Conservation (phyloP, 2,888 invertebrate genomes). For the Deroplatys truncata region DNA sequence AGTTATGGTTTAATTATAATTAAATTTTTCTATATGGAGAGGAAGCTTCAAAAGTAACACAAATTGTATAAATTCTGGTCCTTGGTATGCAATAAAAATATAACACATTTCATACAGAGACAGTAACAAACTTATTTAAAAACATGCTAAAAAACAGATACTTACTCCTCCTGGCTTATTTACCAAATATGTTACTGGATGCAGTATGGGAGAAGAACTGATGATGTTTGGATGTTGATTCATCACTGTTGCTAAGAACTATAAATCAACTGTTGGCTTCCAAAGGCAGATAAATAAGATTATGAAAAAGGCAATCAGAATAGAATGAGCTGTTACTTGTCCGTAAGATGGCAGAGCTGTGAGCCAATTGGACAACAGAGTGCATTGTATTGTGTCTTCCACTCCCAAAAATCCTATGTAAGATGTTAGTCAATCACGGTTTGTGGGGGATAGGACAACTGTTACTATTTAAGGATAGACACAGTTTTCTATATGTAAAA, state of each 20-base stretch:
- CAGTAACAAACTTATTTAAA: background rate
- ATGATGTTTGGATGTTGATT: background rate
- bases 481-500: background rate
- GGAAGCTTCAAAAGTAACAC: background rate
- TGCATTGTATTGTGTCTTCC: constrained; percentile 13
- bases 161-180: constrained; percentile 12
- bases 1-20: no score
- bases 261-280: background rate
- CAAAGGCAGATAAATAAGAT: background rate
- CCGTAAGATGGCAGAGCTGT: background rate
- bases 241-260: background rate
- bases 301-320: background rate
- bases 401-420: background rate
- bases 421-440: background rate
- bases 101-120: background rate
- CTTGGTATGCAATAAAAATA: background rate
- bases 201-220: background rate
- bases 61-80: background rate
- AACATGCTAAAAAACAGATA: background rate
- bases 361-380: background rate
- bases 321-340: background rate
- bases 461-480: background rate
- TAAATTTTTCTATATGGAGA: background rate
- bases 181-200: background rate
- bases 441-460: background rate